These are phyloP conservation scores for Venturia canescens DNA, from an alignment of 1,140 invertebrate species.

Conservation along the genomic window DNA sequence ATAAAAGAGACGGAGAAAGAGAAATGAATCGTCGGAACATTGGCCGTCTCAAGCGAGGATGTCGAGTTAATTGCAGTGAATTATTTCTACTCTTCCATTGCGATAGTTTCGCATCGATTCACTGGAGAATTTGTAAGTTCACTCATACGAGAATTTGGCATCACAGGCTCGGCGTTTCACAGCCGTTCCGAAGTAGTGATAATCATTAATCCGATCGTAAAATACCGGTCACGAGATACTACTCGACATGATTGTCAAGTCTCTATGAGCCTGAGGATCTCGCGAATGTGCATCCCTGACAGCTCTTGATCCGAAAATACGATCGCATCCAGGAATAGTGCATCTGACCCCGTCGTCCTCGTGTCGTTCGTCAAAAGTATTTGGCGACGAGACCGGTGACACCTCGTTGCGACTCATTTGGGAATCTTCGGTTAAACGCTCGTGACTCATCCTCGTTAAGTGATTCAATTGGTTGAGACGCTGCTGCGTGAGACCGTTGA, in stretches of 20 bases:
- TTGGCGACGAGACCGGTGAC: conserved; percentile 57
- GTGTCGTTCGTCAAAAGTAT: conserved; percentile 59
- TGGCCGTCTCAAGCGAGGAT: conserved; percentile 2
- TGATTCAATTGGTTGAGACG: conserved; percentile 79
- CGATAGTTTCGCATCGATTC: background rate
- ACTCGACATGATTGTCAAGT: conserved; percentile 65
- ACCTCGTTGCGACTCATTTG: conserved; percentile 27
- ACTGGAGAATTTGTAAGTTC: background rate
- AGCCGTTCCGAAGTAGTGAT: conserved; percentile 63
- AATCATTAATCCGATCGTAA: conserved; percentile 58
- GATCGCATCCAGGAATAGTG: conserved; percentile 79
- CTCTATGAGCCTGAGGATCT: conserved; percentile 75
- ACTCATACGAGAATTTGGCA: conserved; percentile 67
- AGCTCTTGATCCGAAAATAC: conserved; percentile 80
- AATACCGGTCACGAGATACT: conserved; percentile 72
- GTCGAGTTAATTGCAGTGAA: background rate
- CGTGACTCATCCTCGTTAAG: conserved; percentile 68
- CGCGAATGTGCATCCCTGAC: conserved; percentile 80
- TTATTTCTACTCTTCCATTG: background rate
- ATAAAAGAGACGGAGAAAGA: background rate
- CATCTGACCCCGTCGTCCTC: conserved; percentile 79
- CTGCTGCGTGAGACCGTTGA: conserved; percentile 78
- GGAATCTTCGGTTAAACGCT: conserved; percentile 49
- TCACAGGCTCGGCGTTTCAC: conserved; percentile 70
- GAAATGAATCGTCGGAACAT: background rate